These are phyloP conservation scores for Troides oblongomaculatus DNA, from an alignment of 2,888 invertebrate species.

Conservation along the genomic window DNA sequence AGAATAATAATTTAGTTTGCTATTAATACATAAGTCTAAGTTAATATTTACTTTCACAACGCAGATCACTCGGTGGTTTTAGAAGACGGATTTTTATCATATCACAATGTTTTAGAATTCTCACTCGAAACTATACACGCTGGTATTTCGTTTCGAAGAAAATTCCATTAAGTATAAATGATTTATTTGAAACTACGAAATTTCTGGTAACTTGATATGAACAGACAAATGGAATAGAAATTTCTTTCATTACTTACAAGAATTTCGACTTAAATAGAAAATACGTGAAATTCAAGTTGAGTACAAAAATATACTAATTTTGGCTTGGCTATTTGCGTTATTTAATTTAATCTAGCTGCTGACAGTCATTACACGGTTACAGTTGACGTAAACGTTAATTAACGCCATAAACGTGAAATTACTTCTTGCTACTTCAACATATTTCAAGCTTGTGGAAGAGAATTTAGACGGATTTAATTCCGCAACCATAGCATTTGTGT, in stretches of 20 bases:
- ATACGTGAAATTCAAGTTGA: background rate
- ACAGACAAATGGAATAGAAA: too few relatives aligned
- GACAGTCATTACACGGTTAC: slow-evolving; percentile 14
- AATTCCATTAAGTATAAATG: too few relatives aligned
- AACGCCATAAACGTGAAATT: slow-evolving; percentile 14
- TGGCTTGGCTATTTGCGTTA: slow-evolving; percentile 2
- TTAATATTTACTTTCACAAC: background rate
- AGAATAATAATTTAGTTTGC: slow-evolving; percentile 1
- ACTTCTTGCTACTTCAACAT: slow-evolving; percentile 20
- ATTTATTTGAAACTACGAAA: too few relatives aligned
- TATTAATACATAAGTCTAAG: background rate
- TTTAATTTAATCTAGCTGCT: slow-evolving; percentile 13
- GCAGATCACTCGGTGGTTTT: background rate
- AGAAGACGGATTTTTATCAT: too few relatives aligned
- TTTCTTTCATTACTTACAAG: too few relatives aligned
- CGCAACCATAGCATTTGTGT: background rate
- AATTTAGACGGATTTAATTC: slow-evolving; percentile 16
- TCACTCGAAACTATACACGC: too few relatives aligned
- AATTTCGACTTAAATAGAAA: too few relatives aligned
- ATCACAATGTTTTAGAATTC: too few relatives aligned
- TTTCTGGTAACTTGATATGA: too few relatives aligned
- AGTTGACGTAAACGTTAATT: slow-evolving; percentile 21
- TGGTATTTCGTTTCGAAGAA: too few relatives aligned
- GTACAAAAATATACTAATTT: background rate
- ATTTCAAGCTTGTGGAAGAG: slow-evolving; percentile 14